phyloP scores from a whole-genome alignment of 2,888 invertebrate genomes.

The Rotaria magnacalcarata region DNA sequence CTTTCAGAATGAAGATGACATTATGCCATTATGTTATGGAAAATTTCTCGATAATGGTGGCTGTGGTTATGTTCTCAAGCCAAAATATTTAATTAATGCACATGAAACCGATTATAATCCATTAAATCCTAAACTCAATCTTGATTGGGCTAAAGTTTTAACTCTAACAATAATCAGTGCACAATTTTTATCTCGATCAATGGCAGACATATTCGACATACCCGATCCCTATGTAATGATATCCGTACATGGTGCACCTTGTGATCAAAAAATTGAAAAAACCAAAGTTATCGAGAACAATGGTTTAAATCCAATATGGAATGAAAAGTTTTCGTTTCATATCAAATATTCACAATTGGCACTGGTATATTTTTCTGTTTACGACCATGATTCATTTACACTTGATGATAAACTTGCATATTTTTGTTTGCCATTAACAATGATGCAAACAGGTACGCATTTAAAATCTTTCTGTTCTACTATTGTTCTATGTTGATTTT shows the following conservation, averaged over 20 bases:
- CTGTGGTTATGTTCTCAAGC: conserved; percentile 66
- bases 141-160: neutral
- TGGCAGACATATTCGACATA: neutral
- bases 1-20: conserved; percentile 65
- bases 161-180: conserved; percentile 43
- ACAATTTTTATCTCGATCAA: conserved; percentile 37
- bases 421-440: conserved; percentile 36
- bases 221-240: conserved; percentile 38
- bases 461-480: neutral
- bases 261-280: conserved; percentile 35
- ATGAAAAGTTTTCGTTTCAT: conserved; percentile 66
- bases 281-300: conserved; percentile 62
- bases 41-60: conserved; percentile 65
- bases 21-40: conserved; percentile 67
- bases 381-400: conserved; percentile 56
- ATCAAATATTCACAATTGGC: conserved; percentile 65
- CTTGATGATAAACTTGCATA: conserved; percentile 15
- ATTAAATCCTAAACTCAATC: neutral
- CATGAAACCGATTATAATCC: neutral
- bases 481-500: neutral
- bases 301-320: conserved; percentile 65
- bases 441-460: conserved; percentile 32
- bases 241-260: conserved; percentile 37
- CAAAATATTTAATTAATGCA: conserved; percentile 62
- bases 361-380: conserved; percentile 64